These are phyloP conservation scores for Drosophila eugracilis DNA, from an alignment of 1,140 invertebrate species.

Conservation along the genomic window DNA sequence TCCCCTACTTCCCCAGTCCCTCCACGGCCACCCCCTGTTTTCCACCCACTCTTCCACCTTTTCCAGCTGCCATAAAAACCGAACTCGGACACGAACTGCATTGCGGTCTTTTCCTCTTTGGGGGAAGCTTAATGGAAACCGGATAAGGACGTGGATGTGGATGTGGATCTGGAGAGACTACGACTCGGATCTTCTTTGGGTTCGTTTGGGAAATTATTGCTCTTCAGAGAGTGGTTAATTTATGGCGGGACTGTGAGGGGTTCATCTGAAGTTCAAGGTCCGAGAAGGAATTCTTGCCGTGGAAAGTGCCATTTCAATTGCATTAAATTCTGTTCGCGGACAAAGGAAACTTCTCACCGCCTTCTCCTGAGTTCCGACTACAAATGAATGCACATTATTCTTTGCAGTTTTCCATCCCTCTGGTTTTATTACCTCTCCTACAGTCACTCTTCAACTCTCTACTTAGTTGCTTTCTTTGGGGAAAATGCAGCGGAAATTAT, in stretches of 20 bases:
- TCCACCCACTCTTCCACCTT: slow-evolving; percentile 10
- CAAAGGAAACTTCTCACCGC: slow-evolving; percentile 29
- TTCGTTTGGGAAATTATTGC: slow-evolving; percentile 27
- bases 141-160: slow-evolving; percentile 8
- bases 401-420: neutral
- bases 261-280: slow-evolving; percentile 47
- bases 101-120: slow-evolving; percentile 33
- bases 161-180: slow-evolving; percentile 23
- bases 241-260: neutral
- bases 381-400: slow-evolving; percentile 36
- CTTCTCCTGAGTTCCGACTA: slow-evolving; percentile 1
- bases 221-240: slow-evolving; percentile 16
- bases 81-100: slow-evolving; percentile 56
- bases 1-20: neutral
- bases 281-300: neutral
- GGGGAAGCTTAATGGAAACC: slow-evolving; percentile 21
- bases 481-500: slow-evolving; percentile 50
- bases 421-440: neutral
- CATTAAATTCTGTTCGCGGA: slow-evolving; percentile 18
- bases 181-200: slow-evolving; percentile 12
- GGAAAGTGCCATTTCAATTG: slow-evolving; percentile 25
- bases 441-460: neutral
- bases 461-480: slow-evolving; percentile 1
- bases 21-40: neutral
- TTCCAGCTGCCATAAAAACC: slow-evolving; percentile 53